Percentiles rank a stretch among this genome's conserved stretches.
Evolutionary conservation across 2,888 invertebrate genomes (phyloP).

Genomic region (Oligia latruncula): DNA sequence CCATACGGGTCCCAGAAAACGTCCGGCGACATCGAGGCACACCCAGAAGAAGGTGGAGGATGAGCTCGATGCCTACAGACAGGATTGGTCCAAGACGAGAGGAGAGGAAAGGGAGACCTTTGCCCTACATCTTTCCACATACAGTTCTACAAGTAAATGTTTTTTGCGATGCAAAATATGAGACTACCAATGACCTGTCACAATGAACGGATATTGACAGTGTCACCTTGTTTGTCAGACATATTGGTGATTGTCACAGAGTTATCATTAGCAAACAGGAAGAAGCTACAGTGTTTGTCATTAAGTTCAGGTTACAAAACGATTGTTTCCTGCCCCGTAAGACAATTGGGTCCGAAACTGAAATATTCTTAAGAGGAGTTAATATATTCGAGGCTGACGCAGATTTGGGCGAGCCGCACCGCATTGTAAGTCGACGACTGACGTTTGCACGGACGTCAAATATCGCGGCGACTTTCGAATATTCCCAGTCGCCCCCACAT

Average conservation of each 20-base stretch:
- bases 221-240: not conserved
- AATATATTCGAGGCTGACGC: not conserved
- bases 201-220: constrained; percentile 34
- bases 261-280: constrained; percentile 8
- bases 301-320: constrained; percentile 10
- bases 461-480: too few relatives aligned
- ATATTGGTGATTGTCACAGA: not conserved
- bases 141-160: not conserved
- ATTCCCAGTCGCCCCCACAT: too few relatives aligned
- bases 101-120: not conserved
- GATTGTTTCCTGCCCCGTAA: constrained; percentile 6
- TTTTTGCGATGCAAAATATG: not conserved
- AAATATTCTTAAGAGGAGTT: not conserved
- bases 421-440: too few relatives aligned
- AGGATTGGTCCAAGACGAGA: not conserved
- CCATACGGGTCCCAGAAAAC: too few relatives aligned
- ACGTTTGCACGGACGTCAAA: too few relatives aligned
- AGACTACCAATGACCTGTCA: not conserved
- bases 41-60: not conserved
- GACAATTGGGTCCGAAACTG: not conserved
- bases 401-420: too few relatives aligned
- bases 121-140: not conserved
- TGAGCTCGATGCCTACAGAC: not conserved
- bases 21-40: not conserved
- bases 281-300: constrained; percentile 1